Evolutionary conservation across 2,113 vertebrate genomes (phyloP).

Genomic region (Calonectris borealis): DNA sequence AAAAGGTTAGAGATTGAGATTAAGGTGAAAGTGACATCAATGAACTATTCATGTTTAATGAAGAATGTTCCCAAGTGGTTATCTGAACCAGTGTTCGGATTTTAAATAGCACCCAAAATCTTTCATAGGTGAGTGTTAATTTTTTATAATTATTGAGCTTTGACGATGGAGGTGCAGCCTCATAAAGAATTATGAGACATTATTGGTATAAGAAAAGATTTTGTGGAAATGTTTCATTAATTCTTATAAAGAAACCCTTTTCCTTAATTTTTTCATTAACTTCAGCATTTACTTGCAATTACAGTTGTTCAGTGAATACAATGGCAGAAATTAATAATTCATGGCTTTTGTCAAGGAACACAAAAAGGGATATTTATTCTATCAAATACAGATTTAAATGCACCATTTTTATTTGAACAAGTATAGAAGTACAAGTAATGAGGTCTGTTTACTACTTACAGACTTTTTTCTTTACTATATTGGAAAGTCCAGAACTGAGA

Average conservation of each 20-base stretch:
- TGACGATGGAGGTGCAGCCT: neutral
- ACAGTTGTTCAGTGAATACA: conserved; percentile 62
- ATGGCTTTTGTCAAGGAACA: conserved; percentile 62
- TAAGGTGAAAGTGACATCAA: neutral
- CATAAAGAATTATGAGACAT: neutral
- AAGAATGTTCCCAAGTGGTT: neutral
- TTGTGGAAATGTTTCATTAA: conserved; percentile 68
- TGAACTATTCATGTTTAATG: neutral
- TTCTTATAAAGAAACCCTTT: conserved; percentile 53
- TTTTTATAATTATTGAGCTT: neutral
- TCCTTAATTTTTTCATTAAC: conserved; percentile 64
- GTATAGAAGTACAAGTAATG: conserved; percentile 17
- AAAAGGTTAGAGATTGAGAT: neutral
- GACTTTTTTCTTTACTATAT: neutral
- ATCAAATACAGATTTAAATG: conserved; percentile 60
- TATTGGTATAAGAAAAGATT: conserved; percentile 7
- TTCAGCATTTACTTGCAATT: conserved; percentile 68
- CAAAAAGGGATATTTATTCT: conserved; percentile 47
- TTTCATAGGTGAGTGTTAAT: neutral
- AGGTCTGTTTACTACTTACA: neutral
- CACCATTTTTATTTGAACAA: conserved; percentile 19
- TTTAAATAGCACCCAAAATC: neutral
- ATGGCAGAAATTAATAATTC: conserved; percentile 75
- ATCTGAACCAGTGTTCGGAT: neutral
- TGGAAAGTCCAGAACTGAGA: neutral